These are phyloP conservation scores for Pampus argenteus DNA, from an alignment of 2,797 vertebrate genomes.

Conservation along the genomic window DNA sequence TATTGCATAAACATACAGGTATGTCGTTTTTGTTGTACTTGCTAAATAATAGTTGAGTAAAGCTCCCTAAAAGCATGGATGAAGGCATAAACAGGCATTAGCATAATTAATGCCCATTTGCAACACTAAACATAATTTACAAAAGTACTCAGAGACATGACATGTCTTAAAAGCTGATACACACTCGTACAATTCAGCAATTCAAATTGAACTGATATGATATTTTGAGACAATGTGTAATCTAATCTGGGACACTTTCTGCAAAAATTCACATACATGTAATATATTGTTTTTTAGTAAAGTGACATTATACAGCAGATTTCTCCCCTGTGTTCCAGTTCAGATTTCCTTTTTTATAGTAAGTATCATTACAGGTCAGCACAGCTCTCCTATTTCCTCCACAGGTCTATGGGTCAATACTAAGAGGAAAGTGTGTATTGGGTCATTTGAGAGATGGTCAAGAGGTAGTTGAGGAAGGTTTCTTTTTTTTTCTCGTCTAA, in stretches of 20 bases:
- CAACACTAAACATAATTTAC: not conserved
- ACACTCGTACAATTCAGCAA: not conserved
- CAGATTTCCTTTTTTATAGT: too few relatives aligned
- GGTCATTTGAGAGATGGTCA: conserved; percentile 32
- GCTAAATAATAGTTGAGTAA: too few relatives aligned
- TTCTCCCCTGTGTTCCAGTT: too few relatives aligned
- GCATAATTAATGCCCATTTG: not conserved
- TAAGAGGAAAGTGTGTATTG: conserved; percentile 31
- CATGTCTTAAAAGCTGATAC: not conserved
- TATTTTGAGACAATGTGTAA: not conserved
- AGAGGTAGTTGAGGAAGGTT: not conserved
- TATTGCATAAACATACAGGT: too few relatives aligned
- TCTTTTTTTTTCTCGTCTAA: conserved; percentile 6
- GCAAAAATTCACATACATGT: too few relatives aligned
- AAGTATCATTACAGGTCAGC: conserved; percentile 34
- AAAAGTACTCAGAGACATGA: not conserved
- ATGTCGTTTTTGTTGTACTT: too few relatives aligned
- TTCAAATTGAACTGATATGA: not conserved
- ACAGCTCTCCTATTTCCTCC: too few relatives aligned
- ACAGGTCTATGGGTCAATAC: conserved; percentile 39
- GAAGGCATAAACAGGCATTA: not conserved
- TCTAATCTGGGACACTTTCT: not conserved
- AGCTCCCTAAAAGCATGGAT: too few relatives aligned
- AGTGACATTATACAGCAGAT: too few relatives aligned
- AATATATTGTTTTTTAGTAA: too few relatives aligned